A percentile compares a stretch with the other conserved stretches of the same genome.
phyloP scores from a whole-genome alignment of 2,113 vertebrate species.

The Daphoenositta chrysoptera region DNA sequence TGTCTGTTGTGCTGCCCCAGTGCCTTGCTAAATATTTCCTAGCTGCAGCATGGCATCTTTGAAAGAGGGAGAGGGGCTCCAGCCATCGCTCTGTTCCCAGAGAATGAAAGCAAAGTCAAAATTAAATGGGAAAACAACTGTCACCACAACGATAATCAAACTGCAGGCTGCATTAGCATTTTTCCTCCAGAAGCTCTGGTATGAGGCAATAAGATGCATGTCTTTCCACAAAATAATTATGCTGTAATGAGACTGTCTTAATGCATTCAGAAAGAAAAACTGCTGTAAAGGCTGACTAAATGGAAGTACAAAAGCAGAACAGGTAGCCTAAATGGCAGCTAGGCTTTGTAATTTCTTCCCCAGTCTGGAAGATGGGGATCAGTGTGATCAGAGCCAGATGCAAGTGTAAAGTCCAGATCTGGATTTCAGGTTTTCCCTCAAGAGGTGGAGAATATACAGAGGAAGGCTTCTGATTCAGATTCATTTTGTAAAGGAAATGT shows the following conservation, averaged over 20 bases:
- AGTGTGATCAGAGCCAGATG: neutral
- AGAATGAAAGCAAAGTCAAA: neutral
- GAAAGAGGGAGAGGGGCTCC: neutral
- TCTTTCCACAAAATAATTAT: neutral
- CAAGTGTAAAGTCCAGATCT: neutral
- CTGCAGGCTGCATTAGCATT: neutral
- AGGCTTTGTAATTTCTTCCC: neutral
- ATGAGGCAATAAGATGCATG: neutral
- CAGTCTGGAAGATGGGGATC: neutral
- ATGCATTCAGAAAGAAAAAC: neutral
- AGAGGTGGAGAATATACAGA: neutral
- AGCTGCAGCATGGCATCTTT: neutral
- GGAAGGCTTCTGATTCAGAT: neutral
- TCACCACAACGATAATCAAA: neutral
- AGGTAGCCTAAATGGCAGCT: neutral
- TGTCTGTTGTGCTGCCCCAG: neutral
- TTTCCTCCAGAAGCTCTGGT: neutral
- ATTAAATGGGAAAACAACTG: neutral
- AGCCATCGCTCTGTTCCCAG: neutral
- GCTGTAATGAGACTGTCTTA: neutral
- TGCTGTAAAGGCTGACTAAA: neutral
- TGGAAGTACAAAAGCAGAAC: neutral
- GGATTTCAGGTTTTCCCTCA: neutral
- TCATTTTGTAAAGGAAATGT: constrained; percentile 1
- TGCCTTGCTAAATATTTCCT: neutral